phyloP scores from a whole-genome alignment of 2,113 vertebrate genomes.

The Abramis brama region DNA sequence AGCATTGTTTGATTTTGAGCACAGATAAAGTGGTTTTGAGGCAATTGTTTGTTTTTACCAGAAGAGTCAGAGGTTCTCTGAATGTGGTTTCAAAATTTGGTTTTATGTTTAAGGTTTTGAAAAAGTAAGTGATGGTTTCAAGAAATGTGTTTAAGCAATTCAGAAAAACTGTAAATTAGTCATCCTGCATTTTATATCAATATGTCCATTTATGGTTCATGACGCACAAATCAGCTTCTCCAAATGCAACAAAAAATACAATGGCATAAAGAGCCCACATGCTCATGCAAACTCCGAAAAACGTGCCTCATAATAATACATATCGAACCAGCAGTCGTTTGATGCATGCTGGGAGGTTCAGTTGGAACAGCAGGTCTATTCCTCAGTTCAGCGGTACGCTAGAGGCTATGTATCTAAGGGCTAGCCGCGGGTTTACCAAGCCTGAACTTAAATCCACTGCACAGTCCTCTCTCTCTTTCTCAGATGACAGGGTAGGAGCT shows the following conservation, averaged over 20 bases:
- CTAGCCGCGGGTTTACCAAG: conserved; percentile 30
- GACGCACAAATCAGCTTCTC: background rate
- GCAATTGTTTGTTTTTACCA: no score
- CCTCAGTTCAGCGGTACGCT: conserved; percentile 25
- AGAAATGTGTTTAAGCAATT: no score
- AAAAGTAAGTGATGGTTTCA: no score
- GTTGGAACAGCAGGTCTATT: conserved; percentile 33
- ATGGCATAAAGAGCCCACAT: background rate
- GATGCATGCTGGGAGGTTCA: background rate
- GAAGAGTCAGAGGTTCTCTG: no score
- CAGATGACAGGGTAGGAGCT: background rate
- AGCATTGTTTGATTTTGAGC: no score
- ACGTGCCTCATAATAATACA: background rate
- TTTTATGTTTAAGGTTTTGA: no score
- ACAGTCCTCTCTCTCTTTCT: conserved; percentile 16
- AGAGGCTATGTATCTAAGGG: conserved; percentile 29
- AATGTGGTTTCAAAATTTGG: no score
- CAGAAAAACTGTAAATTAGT: background rate
- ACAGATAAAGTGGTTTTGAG: no score
- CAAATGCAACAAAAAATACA: background rate
- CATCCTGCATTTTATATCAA: background rate
- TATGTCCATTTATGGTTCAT: no score
- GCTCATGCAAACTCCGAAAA: background rate
- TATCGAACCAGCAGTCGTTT: background rate
- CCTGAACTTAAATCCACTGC: conserved; percentile 37